Conservation (phyloP, 2,113 vertebrate genomes). For the Caranx melampygus region DNA sequence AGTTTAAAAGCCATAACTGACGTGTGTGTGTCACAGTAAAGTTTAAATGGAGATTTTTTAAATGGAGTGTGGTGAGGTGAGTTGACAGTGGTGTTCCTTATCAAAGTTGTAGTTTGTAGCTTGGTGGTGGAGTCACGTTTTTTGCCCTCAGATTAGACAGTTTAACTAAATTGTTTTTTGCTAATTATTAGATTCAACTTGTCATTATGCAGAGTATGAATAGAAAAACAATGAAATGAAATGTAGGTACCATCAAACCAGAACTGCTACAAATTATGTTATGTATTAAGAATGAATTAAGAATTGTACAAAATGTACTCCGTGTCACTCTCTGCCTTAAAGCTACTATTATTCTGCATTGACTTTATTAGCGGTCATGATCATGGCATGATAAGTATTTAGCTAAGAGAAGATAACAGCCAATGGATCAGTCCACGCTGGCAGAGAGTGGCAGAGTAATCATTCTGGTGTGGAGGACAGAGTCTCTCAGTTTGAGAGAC, state of each 20-base stretch:
- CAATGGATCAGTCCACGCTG: background rate
- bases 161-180: too few relatives aligned
- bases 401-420: background rate
- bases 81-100: background rate
- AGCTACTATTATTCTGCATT: background rate
- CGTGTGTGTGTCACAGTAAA: background rate
- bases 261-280: too few relatives aligned
- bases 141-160: too few relatives aligned
- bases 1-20: accelerated
- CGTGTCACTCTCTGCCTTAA: background rate
- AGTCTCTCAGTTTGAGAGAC: conserved; percentile 10
- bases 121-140: too few relatives aligned
- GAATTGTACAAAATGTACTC: background rate
- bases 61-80: background rate
- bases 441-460: conserved; percentile 13
- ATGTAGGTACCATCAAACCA: too few relatives aligned
- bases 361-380: background rate
- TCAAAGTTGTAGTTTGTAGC: too few relatives aligned
- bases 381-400: background rate
- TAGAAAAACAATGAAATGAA: too few relatives aligned
- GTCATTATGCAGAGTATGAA: too few relatives aligned
- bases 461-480: background rate
- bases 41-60: background rate
- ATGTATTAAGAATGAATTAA: background rate
- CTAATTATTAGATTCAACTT: too few relatives aligned